phyloP scores from a whole-genome alignment of 2,797 vertebrate species.

The Dromococcyx pavoninus region DNA sequence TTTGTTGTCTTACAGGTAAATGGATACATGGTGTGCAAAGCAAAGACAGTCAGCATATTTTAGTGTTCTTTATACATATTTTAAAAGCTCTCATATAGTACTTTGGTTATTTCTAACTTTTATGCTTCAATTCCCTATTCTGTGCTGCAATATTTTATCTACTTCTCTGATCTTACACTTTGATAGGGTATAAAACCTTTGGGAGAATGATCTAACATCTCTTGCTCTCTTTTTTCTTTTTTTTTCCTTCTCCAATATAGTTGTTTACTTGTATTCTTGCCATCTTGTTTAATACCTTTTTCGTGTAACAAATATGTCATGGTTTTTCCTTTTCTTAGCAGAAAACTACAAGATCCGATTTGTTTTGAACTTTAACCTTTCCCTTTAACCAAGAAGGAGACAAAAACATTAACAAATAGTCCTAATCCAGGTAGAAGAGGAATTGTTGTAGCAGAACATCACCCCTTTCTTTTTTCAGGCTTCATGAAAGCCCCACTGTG shows the following conservation, averaged over 20 bases:
- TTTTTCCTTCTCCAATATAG: neutral
- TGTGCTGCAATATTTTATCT: conserved; percentile 45
- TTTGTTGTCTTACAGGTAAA: conserved; percentile 35
- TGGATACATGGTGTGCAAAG: conserved; percentile 9
- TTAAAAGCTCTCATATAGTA: conserved; percentile 46
- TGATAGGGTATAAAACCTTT: conserved; percentile 38
- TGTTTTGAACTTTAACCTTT: neutral
- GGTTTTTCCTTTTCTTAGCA: neutral
- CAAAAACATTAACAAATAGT: neutral
- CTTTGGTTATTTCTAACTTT: conserved; percentile 31
- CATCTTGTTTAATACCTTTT: neutral
- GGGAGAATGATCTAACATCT: conserved; percentile 33
- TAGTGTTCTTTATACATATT: conserved; percentile 51
- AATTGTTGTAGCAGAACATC: neutral
- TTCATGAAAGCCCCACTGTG: neutral
- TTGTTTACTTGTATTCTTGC: neutral
- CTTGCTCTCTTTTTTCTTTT: neutral
- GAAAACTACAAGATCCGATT: neutral
- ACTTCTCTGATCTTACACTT: conserved; percentile 53
- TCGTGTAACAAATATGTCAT: neutral
- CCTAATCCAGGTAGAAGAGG: neutral
- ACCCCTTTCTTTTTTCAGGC: neutral
- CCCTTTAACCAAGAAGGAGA: neutral
- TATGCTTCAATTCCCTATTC: conserved; percentile 27
- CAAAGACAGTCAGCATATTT: conserved; percentile 55